Conservation (phyloP, 1,140 invertebrate species). For the Riptortus pedestris region DNA sequence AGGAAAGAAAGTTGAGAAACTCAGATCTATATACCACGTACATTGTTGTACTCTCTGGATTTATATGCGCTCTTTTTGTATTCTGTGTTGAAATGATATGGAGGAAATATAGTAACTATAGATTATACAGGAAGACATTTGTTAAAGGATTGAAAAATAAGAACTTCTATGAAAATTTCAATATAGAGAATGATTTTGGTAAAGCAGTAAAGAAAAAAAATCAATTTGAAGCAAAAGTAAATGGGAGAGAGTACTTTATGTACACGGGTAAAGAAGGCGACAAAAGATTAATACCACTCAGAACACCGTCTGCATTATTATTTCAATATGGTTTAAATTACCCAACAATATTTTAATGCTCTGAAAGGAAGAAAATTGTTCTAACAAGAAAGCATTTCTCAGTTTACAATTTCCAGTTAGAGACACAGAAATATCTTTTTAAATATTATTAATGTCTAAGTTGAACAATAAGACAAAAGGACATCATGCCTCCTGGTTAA, state of each 20-base stretch:
- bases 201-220: slow-evolving; percentile 16
- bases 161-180: slow-evolving; percentile 1
- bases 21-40: slow-evolving; percentile 59
- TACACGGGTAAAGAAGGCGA: slow-evolving; percentile 46
- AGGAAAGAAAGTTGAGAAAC: slow-evolving; percentile 61
- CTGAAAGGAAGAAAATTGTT: too few species aligned
- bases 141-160: not conserved
- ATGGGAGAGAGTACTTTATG: slow-evolving; percentile 62
- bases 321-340: slow-evolving; percentile 42
- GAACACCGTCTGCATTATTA: slow-evolving; percentile 58
- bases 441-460: too few species aligned
- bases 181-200: not conserved
- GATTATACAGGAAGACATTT: not conserved
- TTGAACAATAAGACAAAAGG: too few species aligned
- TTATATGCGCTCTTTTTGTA: slow-evolving; percentile 45
- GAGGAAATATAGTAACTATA: slow-evolving; percentile 19
- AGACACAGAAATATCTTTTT: too few species aligned
- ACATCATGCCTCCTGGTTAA: too few species aligned
- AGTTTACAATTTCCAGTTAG: too few species aligned
- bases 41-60: slow-evolving; percentile 48
- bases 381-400: too few species aligned
- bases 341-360: slow-evolving; percentile 11
- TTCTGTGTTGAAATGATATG: slow-evolving; percentile 51
- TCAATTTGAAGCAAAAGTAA: slow-evolving; percentile 46
- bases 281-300: slow-evolving; percentile 52